Percentiles rank a stretch among this genome's conserved stretches.
These are phyloP conservation scores for Poeciliopsis infans DNA, from an alignment of 2,797 vertebrate species.

Conservation along the genomic window DNA sequence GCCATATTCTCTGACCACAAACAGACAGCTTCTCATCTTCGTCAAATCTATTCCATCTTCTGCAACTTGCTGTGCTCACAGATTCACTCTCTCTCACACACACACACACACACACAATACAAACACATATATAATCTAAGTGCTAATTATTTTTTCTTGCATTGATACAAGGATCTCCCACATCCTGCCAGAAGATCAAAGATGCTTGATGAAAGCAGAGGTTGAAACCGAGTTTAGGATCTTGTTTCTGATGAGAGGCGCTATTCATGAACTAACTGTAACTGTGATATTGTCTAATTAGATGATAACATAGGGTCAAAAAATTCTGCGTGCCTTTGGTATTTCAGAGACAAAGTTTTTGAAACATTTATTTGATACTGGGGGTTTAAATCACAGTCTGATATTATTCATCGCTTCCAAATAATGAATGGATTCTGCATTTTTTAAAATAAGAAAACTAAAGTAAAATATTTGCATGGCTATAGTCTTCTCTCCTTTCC, in stretches of 20 bases:
- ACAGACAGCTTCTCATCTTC: conserved; percentile 79
- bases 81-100: neutral
- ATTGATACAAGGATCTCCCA: conserved; percentile 18
- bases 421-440: neutral
- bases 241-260: conserved; percentile 3
- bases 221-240: conserved; percentile 6
- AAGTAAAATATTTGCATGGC: neutral
- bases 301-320: neutral
- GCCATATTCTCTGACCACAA: conserved; percentile 81
- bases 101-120: neutral
- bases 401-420: neutral
- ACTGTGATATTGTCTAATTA: neutral
- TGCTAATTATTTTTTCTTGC: conserved; percentile 6
- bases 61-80: conserved; percentile 50
- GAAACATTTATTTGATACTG: neutral
- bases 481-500: neutral
- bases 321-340: neutral
- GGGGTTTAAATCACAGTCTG: neutral
- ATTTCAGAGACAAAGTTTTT: neutral
- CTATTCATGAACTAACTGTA: neutral
- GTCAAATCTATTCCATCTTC: conserved; percentile 57
- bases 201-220: neutral
- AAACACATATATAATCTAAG: conserved; percentile 12
- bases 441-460: neutral
- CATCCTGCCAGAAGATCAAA: conserved; percentile 10